Base-by-base conservation (phyloP, 2,797 vertebrate genomes). In the Myotis planiceps region DNA sequence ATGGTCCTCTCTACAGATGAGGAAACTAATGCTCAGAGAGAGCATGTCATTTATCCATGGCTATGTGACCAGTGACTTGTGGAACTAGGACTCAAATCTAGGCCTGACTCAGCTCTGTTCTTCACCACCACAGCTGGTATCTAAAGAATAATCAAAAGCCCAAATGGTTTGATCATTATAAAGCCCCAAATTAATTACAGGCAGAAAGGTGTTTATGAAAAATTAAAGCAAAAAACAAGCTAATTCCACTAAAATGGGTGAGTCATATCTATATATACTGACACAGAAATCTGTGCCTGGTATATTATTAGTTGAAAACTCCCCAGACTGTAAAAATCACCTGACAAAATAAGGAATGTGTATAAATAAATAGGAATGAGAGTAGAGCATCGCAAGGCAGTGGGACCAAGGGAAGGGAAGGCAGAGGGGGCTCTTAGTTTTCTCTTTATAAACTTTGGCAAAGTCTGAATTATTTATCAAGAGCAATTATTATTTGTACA, bases 401-500 rank as follows among this genome's bases (percentile, higher is more conserved):
- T 7, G 8, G n/a, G 23, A 18, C 14, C 16, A 6, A 71, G 15
- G 68, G 58, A 21, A 87, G 25, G 23, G 42, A 15, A 66, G 2
- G 39, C 23, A 45, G 21, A 68, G 4, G 14, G 29, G 42, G 69
- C 7, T 10, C 51, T 60, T 34, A 45, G 18, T 12, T 27, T 81
- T 10, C n/a, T 76, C 79, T 47, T 39, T 47, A 63, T 25, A 55
- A 89, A 80, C 42, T 34, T 39, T 7, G 76, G 42, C 53, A 76
- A 21, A 66, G 47, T 90, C 34, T 66, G 9, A 92, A 88, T 3
- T 49, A 23, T 42, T 82, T 82, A 63, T 63, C 23, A 81, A 85
- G 21, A 92, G 12, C 32, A 85, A 88, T 53, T 60, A 71, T 58
- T 93, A 92, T 76, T 91, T 94, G 60, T 4, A 93, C 21, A 63